Evolutionary conservation across 2,888 invertebrate genomes (phyloP), one percentile per base, ranked within the genome.

Genomic region (Coleophora deauratella): DNA sequence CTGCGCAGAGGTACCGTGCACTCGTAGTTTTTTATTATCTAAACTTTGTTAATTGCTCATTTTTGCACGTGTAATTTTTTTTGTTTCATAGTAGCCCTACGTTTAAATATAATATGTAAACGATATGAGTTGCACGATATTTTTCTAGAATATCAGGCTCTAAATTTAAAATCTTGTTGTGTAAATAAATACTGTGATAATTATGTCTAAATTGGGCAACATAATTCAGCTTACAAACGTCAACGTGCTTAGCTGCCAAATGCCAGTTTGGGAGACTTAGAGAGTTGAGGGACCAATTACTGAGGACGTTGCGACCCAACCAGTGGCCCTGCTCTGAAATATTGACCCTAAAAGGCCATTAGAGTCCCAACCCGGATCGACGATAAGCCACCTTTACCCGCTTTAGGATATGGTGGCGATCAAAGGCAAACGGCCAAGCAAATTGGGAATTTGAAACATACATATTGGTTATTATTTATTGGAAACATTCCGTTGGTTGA

Each of bases 281-380:
- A 46, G 50, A 57, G 55, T 55, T 54, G 44, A 58, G 60, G 67
- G 72, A 67, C 66, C 76, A 71, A 78, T 79, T 75, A 78, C 70
- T 56, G 55, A 55, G 52, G 54, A 57, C 60, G 61, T 69, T 66
- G 62, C 49, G 57, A 54, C 47, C 53, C 54, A 49, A 53, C 57
- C 53, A 49, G 47, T 57, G 59, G 58, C 60, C 59, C 56, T 55
- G 58, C 60, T 54, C 70, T 81, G 69, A 80, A 76, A 74, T 82
- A 82, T 78, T 75, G 73, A 74, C 75, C 74, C 66, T 67, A 63
- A 70, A 74, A 70, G 67, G 59, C 72, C 72, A 80, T 81, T 81
- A 81, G 63, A 66, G 69, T 66, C 66, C 69, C 73, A 61, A 62
- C 66, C 65, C 58, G 54, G 53, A 21, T 56, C 67, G 63, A 60